Percentiles rank a stretch among this genome's conserved stretches.
Conservation (phyloP, 2,797 vertebrate species). For the Mus caroli region DNA sequence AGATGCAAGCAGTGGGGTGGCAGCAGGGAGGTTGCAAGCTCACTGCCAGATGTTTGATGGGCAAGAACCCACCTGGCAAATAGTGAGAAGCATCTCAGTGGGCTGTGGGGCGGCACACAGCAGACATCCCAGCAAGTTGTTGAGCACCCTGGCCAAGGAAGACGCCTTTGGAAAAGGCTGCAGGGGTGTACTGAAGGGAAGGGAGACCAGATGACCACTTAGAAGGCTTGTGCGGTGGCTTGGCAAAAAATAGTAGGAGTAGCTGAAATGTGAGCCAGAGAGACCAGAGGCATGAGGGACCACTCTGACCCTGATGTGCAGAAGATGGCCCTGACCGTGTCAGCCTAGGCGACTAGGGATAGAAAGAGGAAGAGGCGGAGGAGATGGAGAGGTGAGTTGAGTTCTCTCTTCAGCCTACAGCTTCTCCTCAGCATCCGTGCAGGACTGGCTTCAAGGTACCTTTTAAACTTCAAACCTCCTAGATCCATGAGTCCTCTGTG, state of each 20-base stretch:
- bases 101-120: rapidly evolving
- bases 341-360: not conserved
- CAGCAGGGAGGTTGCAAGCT: not conserved
- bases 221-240: not conserved
- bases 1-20: not conserved
- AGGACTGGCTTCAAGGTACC: not conserved
- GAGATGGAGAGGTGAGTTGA: not conserved
- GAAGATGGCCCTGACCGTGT: not conserved
- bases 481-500: not conserved
- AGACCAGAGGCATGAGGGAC: not conserved
- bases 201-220: not conserved
- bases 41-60: not conserved
- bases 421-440: not conserved
- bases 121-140: not conserved
- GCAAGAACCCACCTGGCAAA: not conserved
- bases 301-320: not conserved
- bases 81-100: not conserved
- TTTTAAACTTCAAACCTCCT: not conserved
- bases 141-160: not conserved
- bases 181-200: not conserved
- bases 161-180: constrained; percentile 4
- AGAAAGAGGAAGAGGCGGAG: not conserved
- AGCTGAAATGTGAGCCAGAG: not conserved
- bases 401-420: not conserved
- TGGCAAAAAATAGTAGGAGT: not conserved